These are phyloP conservation scores for Cinclus cinclus DNA, from an alignment of 2,113 vertebrate species.

Conservation along the genomic window DNA sequence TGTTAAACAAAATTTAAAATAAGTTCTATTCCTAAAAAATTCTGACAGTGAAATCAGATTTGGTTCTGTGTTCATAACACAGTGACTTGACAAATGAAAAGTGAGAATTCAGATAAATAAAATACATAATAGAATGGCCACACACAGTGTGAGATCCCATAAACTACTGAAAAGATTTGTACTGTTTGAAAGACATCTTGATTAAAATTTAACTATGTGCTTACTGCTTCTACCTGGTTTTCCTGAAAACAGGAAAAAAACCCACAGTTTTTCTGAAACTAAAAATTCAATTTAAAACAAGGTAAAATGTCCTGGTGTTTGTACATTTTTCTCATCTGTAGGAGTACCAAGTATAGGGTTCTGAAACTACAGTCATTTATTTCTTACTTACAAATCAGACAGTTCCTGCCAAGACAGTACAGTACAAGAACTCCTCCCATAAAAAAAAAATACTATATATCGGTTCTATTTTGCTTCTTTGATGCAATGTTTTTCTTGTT, in stretches of 20 bases:
- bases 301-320: neutral
- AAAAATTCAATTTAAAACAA: slow-evolving; percentile 22
- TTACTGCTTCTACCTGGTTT: slow-evolving; percentile 7
- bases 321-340: neutral
- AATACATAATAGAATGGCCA: slow-evolving; percentile 44
- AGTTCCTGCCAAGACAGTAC: neutral
- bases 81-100: slow-evolving; percentile 65
- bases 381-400: neutral
- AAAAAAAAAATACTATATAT: neutral
- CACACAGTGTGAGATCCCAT: slow-evolving; percentile 47
- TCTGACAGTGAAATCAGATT: slow-evolving; percentile 61
- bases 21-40: slow-evolving; percentile 60
- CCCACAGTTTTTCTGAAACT: neutral
- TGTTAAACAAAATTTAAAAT: slow-evolving; percentile 57
- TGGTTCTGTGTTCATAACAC: slow-evolving; percentile 43
- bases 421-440: neutral
- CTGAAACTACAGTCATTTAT: neutral
- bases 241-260: neutral
- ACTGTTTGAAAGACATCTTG: slow-evolving; percentile 33
- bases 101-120: slow-evolving; percentile 44
- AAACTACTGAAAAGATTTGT: slow-evolving; percentile 54
- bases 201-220: slow-evolving; percentile 49
- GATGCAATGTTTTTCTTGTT: neutral
- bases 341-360: neutral
- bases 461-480: neutral